A percentile compares a stretch with the other conserved stretches of the same genome.
Evolutionary conservation across 1,140 invertebrate species (phyloP).

Genomic region (Zaprionus davidi): DNA sequence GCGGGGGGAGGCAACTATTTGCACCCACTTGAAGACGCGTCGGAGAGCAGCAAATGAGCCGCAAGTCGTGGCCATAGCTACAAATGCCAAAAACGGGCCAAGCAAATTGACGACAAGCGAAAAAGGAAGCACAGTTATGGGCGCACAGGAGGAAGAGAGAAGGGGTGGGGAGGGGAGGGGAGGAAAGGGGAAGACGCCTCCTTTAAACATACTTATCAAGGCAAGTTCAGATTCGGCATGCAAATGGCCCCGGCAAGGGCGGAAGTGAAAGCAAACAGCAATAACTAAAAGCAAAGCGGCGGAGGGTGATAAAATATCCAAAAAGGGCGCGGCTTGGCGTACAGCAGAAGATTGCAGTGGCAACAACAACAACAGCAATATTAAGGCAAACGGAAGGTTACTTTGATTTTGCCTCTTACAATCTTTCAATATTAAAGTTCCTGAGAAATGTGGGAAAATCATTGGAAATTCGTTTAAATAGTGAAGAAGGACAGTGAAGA

Average conservation of each 20-base stretch:
- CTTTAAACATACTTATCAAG: constrained; percentile 38
- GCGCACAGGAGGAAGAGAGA: background rate
- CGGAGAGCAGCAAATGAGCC: constrained; percentile 48
- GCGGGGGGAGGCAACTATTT: constrained; percentile 33
- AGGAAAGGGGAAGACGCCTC: background rate
- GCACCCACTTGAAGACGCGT: constrained; percentile 46
- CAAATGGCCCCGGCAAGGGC: constrained; percentile 33
- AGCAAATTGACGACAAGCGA: constrained; percentile 32
- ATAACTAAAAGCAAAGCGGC: constrained; percentile 26
- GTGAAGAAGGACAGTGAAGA: background rate
- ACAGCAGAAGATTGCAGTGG: background rate
- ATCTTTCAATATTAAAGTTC: background rate
- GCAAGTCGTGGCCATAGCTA: constrained; percentile 43
- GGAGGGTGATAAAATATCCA: constrained; percentile 1
- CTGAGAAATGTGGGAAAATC: background rate
- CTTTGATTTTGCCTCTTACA: background rate
- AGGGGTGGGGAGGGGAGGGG: background rate
- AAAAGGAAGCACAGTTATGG: background rate
- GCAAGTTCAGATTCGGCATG: constrained; percentile 44
- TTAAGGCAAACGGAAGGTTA: background rate
- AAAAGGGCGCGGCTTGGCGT: too few relatives aligned
- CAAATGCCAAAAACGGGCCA: constrained; percentile 40
- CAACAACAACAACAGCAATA: background rate
- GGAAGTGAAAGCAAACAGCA: constrained; percentile 39
- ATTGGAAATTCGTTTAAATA: background rate